Evolutionary conservation across 2,113 vertebrate genomes (phyloP).

Genomic region (Calyptommatus sinebrachiatus): DNA sequence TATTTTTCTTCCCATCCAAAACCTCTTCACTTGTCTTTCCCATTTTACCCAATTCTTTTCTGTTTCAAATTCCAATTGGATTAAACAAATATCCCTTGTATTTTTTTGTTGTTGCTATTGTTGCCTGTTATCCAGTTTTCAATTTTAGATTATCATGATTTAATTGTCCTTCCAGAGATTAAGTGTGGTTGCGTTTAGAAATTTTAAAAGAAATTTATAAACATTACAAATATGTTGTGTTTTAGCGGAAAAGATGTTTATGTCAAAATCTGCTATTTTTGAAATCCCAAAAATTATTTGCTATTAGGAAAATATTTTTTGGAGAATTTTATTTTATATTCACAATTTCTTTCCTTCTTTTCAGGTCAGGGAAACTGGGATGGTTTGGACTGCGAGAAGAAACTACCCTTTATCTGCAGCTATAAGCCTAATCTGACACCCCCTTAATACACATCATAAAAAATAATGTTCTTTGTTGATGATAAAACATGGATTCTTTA

Average conservation of each 20-base stretch:
- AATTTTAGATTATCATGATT: too few species aligned
- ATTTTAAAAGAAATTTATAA: background rate
- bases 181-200: too few species aligned
- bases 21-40: too few species aligned
- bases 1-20: too few species aligned
- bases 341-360: slow-evolving; percentile 22
- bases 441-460: slow-evolving; percentile 13
- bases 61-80: too few species aligned
- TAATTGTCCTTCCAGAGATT: too few species aligned
- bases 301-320: background rate
- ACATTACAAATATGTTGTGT: background rate
- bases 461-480: background rate
- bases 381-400: background rate
- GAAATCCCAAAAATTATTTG: background rate
- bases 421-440: slow-evolving; percentile 35
- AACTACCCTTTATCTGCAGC: background rate
- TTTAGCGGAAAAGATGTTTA: background rate
- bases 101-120: too few species aligned
- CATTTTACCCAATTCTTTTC: too few species aligned
- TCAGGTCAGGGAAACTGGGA: background rate
- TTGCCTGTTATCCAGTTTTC: too few species aligned
- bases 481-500: slow-evolving; percentile 23
- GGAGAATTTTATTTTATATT: background rate
- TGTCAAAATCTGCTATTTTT: background rate
- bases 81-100: too few species aligned